Evolutionary conservation across 2,113 vertebrate species (phyloP), one percentile per base, ranked within the genome.

Genomic region (Proteles cristata): DNA sequence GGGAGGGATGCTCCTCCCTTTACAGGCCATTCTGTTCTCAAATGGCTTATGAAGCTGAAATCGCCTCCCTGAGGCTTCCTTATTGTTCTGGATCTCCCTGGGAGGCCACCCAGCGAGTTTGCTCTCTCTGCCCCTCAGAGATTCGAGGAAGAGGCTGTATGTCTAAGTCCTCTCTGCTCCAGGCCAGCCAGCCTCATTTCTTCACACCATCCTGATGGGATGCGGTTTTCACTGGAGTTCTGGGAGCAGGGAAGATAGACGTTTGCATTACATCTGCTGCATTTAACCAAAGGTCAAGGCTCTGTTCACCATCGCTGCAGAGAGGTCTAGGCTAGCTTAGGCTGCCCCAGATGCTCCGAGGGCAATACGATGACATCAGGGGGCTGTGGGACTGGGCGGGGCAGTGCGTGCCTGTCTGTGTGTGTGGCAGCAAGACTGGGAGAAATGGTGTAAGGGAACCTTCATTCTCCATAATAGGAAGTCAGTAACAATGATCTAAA

Each of bases 41-140:
- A 48, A 74, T 74, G 55, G 33, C 92, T 84, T 63, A 11, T 0
- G 6, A 66, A 33, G 55, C 55, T 81, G 63, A 45, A 33, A 43
- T 45, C 2, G 4, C 19, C 26, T 43, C 58, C 23, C 55, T 77
- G 79, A 17, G 10, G 76, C 63, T 58, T 94, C 58, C 7, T 79
- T 53, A 28, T 21, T 95, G 71, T 39, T 48, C 76, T 61, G 66
- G 21, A 26, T 28, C 39, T 55, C 79, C 33, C 39, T 12, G 1
- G 7, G 74, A 95, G 95, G 71, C 96, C 88, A 97, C 94, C 92
- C 94, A 88, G 91, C 0, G 0, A 55, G 93, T 88, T n/a, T 90
- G 48, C 31, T 58, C 31, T 74, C 17, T 50, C 50, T 86, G 71
- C 45, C 80, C 77, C 66, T 73, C 19, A 0, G 58, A 83, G 63